phyloP scores from a whole-genome alignment of 2,797 vertebrate species.

The Macropodus opercularis region DNA sequence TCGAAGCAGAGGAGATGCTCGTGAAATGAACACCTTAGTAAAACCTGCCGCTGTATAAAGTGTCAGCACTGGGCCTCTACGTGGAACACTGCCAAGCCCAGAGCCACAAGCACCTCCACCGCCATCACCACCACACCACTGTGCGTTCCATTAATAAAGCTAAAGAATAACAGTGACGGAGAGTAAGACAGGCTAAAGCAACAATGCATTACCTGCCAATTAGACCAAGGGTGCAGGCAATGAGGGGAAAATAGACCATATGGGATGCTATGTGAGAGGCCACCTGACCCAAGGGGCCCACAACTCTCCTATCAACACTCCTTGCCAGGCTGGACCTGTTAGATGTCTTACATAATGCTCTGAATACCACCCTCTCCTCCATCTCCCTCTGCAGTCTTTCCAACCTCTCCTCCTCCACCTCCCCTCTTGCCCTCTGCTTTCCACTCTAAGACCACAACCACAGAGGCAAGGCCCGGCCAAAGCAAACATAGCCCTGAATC shows the following conservation, averaged over 20 bases:
- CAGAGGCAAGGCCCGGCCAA: constrained; percentile 66
- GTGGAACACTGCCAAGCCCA: constrained; percentile 73
- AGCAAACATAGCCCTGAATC: constrained; percentile 75
- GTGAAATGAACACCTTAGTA: constrained; percentile 85
- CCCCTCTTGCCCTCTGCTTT: constrained; percentile 56
- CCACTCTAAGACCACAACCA: constrained; percentile 67
- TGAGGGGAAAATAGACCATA: constrained; percentile 77
- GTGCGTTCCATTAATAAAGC: constrained; percentile 69
- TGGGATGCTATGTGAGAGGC: constrained; percentile 76
- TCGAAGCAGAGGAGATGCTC: constrained; percentile 67
- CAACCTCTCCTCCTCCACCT: constrained; percentile 27
- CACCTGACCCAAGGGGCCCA: constrained; percentile 79
- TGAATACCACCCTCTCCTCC: constrained; percentile 56
- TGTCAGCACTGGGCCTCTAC: constrained; percentile 74
- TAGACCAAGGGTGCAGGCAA: constrained; percentile 67
- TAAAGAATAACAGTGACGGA: constrained; percentile 56
- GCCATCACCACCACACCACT: constrained; percentile 29
- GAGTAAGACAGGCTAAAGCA: constrained; percentile 43
- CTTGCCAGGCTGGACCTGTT: constrained; percentile 68
- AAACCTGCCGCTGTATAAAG: constrained; percentile 84
- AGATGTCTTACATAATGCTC: constrained; percentile 80
- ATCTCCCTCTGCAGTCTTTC: constrained; percentile 37
- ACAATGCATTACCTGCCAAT: constrained; percentile 85
- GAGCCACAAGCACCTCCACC: constrained; percentile 61
- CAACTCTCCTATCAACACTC: constrained; percentile 74